Evolutionary conservation across 1,140 invertebrate species (phyloP).

Genomic region (Anagrus nilaparvatae): DNA sequence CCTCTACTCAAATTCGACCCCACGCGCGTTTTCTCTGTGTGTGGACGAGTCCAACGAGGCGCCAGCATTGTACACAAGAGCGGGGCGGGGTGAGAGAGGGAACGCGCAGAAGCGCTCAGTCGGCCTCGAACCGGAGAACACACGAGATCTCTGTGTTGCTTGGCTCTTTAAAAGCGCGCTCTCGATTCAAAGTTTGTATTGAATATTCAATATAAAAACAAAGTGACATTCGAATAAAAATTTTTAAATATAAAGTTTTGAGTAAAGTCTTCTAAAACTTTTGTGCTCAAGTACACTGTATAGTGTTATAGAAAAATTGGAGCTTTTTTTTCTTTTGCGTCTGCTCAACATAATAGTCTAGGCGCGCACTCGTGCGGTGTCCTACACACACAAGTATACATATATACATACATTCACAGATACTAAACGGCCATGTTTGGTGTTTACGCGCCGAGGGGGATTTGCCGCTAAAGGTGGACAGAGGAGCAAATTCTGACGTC

Average conservation of each 20-base stretch:
- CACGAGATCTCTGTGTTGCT: constrained; percentile 4
- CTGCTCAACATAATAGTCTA: no score
- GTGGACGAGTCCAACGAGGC: constrained; percentile 14
- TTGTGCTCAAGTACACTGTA: no score
- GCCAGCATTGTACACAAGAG: constrained; percentile 25
- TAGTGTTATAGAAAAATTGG: no score
- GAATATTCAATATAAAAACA: no score
- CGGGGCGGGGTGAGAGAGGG: not conserved
- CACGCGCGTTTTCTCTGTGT: constrained; percentile 2
- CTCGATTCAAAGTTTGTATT: not conserved
- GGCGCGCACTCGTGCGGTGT: no score
- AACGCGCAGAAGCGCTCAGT: constrained; percentile 37
- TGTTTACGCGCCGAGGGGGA: constrained; percentile 42
- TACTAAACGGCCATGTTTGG: constrained; percentile 45
- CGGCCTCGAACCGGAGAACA: constrained; percentile 41
- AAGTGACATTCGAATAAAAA: no score
- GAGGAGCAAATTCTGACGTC: constrained; percentile 35
- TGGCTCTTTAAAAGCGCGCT: constrained; percentile 2
- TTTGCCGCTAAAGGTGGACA: constrained; percentile 16
- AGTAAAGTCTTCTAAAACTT: no score
- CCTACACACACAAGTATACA: no score
- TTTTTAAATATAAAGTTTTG: no score
- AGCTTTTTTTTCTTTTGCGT: no score
- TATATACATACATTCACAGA: no score
- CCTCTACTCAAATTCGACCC: not conserved